Base-by-base conservation (phyloP, 2,113 vertebrate species). In the Gadus macrocephalus region DNA sequence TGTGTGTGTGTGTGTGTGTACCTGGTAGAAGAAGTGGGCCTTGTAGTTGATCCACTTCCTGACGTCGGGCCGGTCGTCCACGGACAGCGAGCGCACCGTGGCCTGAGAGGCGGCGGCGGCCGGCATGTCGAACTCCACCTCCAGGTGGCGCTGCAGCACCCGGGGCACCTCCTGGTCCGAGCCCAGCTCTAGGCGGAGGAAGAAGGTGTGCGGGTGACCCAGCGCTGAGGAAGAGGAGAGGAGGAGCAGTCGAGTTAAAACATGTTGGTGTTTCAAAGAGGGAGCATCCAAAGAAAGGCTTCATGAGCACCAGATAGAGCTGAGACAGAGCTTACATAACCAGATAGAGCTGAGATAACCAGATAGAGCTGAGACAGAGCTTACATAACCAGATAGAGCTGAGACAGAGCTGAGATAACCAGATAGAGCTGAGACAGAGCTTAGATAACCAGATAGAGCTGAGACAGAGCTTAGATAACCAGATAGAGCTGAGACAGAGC, bases 31-130 rank as follows among this genome's bases (percentile, higher is more conserved):
- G 85, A 94, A 96, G 83, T 95, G 95, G 68, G 94, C 91, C 35
- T 92, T 94, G 75, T 96, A 96, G 81, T 92, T 94, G 83, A 96
- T 93, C 94, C 94, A 95, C 72, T 96, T 96, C 85, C 93, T 94
- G 66, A 95, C 81, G 0, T 93, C 85, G 0, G 77, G 82, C 82
- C 91, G 92, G 79, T 93, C 93, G 75, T 91, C 93, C 1, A 95
- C 91, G 0, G 93, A 93, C 81, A 95, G 89, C 64, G 94, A 95
- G 1, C 95, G 90, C 20, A 96, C 84, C 0, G 91, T 53, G 16
- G 94, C 87, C 84, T 92, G 94, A 70, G 95, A 96, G 0, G 95
- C 95, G 27, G 94, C 93, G 1, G 93, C 90, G 5, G 94, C 89
- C 19, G 94, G 95, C 93, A 94, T 96, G 87, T 92, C 93, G 69